Evolutionary conservation across 2,888 invertebrate genomes (phyloP).

Genomic region (Automeris io): DNA sequence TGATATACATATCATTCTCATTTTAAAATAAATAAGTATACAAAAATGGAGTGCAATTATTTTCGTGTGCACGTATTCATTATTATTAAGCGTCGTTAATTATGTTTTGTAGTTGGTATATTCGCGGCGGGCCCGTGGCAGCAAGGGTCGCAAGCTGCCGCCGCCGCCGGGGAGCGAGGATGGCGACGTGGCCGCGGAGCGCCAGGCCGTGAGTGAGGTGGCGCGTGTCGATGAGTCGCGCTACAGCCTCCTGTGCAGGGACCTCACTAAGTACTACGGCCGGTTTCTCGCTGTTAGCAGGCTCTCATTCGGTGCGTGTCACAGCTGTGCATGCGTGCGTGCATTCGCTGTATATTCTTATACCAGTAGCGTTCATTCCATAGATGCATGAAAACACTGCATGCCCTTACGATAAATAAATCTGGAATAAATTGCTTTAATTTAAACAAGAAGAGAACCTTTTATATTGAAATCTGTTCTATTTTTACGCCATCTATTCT

Average conservation of each 20-base stretch:
- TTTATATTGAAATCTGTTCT: too few species aligned
- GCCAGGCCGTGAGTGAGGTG: slow-evolving; percentile 57
- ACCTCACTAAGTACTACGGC: slow-evolving; percentile 87
- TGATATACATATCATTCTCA: too few species aligned
- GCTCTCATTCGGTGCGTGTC: slow-evolving; percentile 72
- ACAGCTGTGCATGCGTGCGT: background rate
- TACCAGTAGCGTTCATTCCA: too few species aligned
- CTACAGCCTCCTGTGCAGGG: slow-evolving; percentile 79
- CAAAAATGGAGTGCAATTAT: too few species aligned
- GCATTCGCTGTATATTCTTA: background rate
- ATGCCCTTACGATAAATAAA: too few species aligned
- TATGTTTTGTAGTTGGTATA: background rate
- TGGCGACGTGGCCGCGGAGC: slow-evolving; percentile 78
- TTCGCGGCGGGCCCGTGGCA: background rate
- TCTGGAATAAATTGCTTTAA: too few species aligned
- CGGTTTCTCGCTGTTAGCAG: slow-evolving; percentile 86
- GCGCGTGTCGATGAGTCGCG: slow-evolving; percentile 37
- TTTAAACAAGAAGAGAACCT: too few species aligned
- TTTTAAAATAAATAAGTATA: too few species aligned
- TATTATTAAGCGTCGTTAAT: background rate
- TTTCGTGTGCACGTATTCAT: too few species aligned
- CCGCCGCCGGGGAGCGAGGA: slow-evolving; percentile 46
- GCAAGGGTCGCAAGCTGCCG: too few species aligned
- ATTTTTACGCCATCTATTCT: too few species aligned
- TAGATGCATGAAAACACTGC: too few species aligned